Percentiles rank a stretch among this genome's conserved stretches.
Evolutionary conservation across 2,113 vertebrate genomes (phyloP).

Genomic region (Boleophthalmus pectinirostris): DNA sequence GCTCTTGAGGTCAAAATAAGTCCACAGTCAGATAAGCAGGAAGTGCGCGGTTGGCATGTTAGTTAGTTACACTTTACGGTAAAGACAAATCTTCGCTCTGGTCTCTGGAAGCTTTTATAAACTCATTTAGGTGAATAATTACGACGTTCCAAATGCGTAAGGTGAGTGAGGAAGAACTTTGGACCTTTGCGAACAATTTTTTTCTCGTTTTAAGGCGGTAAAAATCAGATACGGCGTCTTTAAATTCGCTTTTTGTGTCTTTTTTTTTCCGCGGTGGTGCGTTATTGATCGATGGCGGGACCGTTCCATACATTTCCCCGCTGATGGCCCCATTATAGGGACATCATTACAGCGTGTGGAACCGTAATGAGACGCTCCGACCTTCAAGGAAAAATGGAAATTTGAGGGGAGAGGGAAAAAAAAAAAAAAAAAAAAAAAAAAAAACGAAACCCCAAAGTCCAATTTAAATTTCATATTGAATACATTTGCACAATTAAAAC

Average conservation of each 20-base stretch:
- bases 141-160: no score
- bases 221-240: neutral
- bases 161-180: no score
- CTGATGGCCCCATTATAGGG: neutral
- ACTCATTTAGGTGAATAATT: no score
- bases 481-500: constrained; percentile 6
- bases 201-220: no score
- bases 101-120: no score
- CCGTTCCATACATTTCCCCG: neutral
- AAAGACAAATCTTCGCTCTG: no score
- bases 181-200: no score
- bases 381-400: constrained; percentile 10
- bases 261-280: constrained; percentile 3
- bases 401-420: neutral
- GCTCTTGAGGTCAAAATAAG: neutral
- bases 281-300: constrained; percentile 18
- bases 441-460: constrained; percentile 5
- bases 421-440: no score
- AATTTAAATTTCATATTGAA: constrained; percentile 27
- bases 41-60: no score
- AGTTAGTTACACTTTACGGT: no score
- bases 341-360: neutral
- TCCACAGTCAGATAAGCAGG: neutral
- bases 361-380: neutral
- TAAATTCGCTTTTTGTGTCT: constrained; percentile 16